Percentiles rank a stretch among this genome's conserved stretches.
Evolutionary conservation across 2,113 vertebrate genomes (phyloP).

Genomic region (Hassar affinis): DNA sequence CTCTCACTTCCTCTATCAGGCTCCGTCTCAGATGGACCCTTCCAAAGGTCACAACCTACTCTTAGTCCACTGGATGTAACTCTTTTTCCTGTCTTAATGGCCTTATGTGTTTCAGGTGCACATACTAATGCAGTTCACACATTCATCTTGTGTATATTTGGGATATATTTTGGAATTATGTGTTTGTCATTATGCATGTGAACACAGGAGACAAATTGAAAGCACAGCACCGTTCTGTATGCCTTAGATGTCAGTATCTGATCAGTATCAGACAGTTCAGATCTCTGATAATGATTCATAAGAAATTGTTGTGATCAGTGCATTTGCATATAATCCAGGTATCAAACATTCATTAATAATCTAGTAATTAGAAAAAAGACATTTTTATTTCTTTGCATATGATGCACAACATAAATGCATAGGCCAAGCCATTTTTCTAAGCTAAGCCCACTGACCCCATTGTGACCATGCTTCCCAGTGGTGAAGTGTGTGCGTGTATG

Average conservation of each 20-base stretch:
- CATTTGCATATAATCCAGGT: not conserved
- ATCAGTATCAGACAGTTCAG: not conserved
- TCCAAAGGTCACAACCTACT: slow-evolving; percentile 6
- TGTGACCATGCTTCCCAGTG: slow-evolving; percentile 48
- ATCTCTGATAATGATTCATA: no score
- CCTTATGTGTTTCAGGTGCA: not conserved
- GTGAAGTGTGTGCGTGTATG: slow-evolving; percentile 44
- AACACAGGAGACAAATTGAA: not conserved
- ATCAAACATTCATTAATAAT: not conserved
- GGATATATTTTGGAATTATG: not conserved
- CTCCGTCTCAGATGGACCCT: not conserved
- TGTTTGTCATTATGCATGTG: not conserved
- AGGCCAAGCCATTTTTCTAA: not conserved
- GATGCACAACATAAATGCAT: not conserved
- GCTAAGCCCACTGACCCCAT: not conserved
- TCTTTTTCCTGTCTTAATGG: not conserved
- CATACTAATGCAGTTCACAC: not conserved
- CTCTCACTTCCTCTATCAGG: slow-evolving; percentile 3
- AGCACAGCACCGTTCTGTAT: not conserved
- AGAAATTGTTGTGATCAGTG: no score
- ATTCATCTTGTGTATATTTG: not conserved
- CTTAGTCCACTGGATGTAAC: not conserved
- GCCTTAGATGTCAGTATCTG: not conserved
- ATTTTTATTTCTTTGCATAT: not conserved
- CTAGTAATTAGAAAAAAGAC: not conserved